phyloP scores from a whole-genome alignment of 2,888 invertebrate species.

The Sesia apiformis region DNA sequence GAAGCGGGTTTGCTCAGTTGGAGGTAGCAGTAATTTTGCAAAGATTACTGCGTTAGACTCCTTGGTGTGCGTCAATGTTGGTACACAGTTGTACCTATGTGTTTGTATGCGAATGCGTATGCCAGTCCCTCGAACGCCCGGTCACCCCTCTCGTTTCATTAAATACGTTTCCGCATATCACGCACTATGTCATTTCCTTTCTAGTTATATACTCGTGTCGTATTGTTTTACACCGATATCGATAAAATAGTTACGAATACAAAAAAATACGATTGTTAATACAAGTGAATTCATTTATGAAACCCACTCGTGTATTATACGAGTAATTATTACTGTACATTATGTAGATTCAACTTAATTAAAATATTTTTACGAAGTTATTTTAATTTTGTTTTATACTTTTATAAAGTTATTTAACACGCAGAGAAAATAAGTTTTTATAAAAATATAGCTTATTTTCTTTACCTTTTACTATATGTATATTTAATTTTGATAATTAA shows the following conservation, averaged over 20 bases:
- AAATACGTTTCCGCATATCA: slow-evolving; percentile 74
- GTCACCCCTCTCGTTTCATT: slow-evolving; percentile 69
- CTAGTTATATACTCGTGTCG: slow-evolving; percentile 28
- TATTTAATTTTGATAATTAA: too few species aligned
- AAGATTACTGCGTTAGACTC: not conserved
- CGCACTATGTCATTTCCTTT: slow-evolving; percentile 72
- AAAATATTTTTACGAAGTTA: not conserved
- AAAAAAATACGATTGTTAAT: too few species aligned
- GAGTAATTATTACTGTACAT: not conserved
- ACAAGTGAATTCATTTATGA: too few species aligned
- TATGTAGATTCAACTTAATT: not conserved
- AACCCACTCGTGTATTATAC: not conserved
- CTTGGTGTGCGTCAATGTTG: not conserved
- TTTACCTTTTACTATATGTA: too few species aligned
- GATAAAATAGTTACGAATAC: slow-evolving; percentile 10
- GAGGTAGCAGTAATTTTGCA: too few species aligned
- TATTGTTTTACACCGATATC: slow-evolving; percentile 19
- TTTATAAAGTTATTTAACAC: not conserved
- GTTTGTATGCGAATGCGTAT: slow-evolving; percentile 2
- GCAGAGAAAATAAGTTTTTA: not conserved
- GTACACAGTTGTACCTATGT: slow-evolving; percentile 9
- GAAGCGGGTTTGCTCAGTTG: too few species aligned
- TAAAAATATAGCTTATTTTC: too few species aligned
- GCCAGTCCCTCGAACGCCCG: slow-evolving; percentile 38
- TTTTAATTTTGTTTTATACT: not conserved